Evolutionary conservation across 2,888 invertebrate species (phyloP).

Genomic region (Taenaris catops): DNA sequence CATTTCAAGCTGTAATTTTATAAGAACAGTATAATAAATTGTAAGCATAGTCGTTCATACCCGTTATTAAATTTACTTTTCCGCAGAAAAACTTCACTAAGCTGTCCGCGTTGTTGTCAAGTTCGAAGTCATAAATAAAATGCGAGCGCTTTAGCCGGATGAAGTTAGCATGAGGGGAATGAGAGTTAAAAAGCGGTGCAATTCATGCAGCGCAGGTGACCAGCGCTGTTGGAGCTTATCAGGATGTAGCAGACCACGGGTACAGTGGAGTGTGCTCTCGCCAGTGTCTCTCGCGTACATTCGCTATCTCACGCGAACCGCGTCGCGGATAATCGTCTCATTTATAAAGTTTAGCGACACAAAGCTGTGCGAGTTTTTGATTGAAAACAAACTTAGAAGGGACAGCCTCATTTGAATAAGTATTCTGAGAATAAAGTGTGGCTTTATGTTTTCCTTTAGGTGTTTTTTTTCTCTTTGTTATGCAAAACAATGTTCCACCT

Average conservation of each 20-base stretch:
- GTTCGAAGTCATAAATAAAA: constrained; percentile 71
- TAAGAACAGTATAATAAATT: constrained; percentile 18
- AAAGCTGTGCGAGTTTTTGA: constrained; percentile 78
- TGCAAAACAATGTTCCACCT: constrained; percentile 80
- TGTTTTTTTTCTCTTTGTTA: constrained; percentile 77
- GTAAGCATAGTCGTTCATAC: constrained; percentile 14
- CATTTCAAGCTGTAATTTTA: constrained; percentile 5
- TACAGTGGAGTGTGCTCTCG: constrained; percentile 3
- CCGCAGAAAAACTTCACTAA: constrained; percentile 20
- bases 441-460: constrained; percentile 80
- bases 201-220: constrained; percentile 77
- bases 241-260: constrained; percentile 50
- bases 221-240: constrained; percentile 57
- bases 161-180: constrained; percentile 69
- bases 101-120: constrained; percentile 35
- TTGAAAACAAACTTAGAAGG: constrained; percentile 81
- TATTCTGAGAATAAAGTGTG: constrained; percentile 80
- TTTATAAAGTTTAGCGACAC: constrained; percentile 79
- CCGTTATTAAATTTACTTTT: constrained; percentile 23
- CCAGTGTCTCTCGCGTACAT: constrained; percentile 34
- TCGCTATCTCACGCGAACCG: constrained; percentile 53
- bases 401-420: constrained; percentile 80
- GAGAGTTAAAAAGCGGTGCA: constrained; percentile 77
- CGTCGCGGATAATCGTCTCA: constrained; percentile 75
- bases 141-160: constrained; percentile 61